Evolutionary conservation across 2,888 invertebrate genomes (phyloP), one percentile per base, ranked within the genome.

Genomic region (Heteromyza rotundicornis): DNA sequence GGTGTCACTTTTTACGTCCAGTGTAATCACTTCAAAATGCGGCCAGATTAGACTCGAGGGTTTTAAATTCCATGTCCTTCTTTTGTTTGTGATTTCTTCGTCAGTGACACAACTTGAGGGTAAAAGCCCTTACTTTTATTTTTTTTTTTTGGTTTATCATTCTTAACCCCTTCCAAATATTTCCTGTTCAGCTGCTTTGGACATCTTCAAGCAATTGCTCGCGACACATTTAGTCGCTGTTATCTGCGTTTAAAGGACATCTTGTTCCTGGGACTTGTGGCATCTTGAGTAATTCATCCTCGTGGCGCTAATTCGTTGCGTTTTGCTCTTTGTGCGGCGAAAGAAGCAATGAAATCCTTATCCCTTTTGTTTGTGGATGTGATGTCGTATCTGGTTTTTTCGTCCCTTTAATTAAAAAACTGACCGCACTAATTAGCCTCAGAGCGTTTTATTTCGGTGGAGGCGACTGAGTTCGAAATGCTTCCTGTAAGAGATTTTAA

Each of bases 371-470:
- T 65, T 67, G 66, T 63, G 65, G 57, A 63, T 68, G 67, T 70
- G 64, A 64, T 68, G 69, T 70, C 68, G 63, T 64, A 67, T 67
- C 65, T 77, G 74, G 77, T 79, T 77, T 76, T 71, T 73, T 75
- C 72, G 72, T 73, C 69, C 72, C 78, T 75, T 75, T 78, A 79
- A 79, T 79, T 80, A 77, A 79, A 80, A 78, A 70, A 76, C 73
- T 80, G 80, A 80, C 81, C 81, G 77, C 79, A 79, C 80, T 81
- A 81, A 81, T 81, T 81, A 81, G 82, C 80, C 81, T 80, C 76
- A 76, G 74, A 80, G 79, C 74, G 68, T 67, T 63, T 63, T 65
- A n/a, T 40, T 10, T 40, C 40, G 16, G 40, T n/a, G 40, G 40
- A n/a, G n/a, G 8, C n/a, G 40, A n/a, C 10, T 7, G n/a, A 40